Evolutionary conservation across 2,797 vertebrate species (phyloP), one percentile per base, ranked within the genome.

Genomic region (Sandelia bainsii): DNA sequence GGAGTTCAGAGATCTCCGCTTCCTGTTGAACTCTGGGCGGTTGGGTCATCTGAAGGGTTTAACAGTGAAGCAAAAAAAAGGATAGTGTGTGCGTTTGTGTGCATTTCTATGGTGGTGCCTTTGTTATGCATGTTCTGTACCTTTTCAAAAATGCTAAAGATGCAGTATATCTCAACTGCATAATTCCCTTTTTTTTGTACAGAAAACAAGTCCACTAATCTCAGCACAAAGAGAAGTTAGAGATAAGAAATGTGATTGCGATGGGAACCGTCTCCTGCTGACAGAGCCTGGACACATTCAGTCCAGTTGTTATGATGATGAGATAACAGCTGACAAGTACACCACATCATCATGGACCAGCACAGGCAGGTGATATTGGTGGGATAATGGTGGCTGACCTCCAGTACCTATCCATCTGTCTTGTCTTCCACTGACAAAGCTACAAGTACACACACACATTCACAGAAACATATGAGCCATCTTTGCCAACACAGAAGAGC

Each of bases 301-400:
- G 58, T 39, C 42, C 1, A 2, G 19, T 69, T 72, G 44, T 75
- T 59, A 75, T 62, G 61, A 59, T 67, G 62, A 69, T 66, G 72
- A 58, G 85, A 83, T 93, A 86, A 90, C 89, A 67, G 92, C 85
- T 50, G 92, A 94, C 67, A 93, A 86, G 75, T 91, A 91, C 61
- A 89, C 62, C 61, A 86, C 82, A 29, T 80, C 90, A 79, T 93
- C 89, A 29, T 90, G 92, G 64, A 95, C 85, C 34, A 88, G 78
- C 1, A 87, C 49, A 2, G 84, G 68, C 60, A 94, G 51, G 58
- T 68, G 74, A 66, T 88, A 91, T 16, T 74, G 64, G 32, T 67
- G 51, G 34, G 74, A 66, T 88, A 91, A 17, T 74, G 64, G 32
- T 67, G 51, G 34, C 75, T 73, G n/a, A 72, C 83, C 71, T 95